Evolutionary conservation across 2,888 invertebrate genomes (phyloP).

Genomic region (Hermaeophaga mercurialis): DNA sequence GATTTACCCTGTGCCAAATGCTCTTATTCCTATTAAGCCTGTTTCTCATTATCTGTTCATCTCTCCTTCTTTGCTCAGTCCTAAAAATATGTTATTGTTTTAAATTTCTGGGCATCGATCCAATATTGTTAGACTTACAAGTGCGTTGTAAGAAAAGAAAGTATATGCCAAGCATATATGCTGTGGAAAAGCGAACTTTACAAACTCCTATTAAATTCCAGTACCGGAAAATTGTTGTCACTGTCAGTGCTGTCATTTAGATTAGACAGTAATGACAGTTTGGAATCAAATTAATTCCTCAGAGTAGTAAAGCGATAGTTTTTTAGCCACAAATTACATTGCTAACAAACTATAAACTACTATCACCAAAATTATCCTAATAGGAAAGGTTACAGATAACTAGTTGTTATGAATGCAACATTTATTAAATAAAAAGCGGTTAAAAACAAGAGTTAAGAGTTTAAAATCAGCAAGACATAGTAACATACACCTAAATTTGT

Average conservation of each 20-base stretch:
- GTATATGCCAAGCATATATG: not conserved
- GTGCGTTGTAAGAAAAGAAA: not conserved
- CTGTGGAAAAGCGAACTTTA: too few species aligned
- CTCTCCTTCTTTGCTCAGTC: conserved; percentile 63
- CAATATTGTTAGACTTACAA: not conserved
- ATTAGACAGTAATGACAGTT: not conserved
- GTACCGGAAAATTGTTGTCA: too few species aligned
- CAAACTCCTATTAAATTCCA: too few species aligned
- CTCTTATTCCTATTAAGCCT: conserved; percentile 55
- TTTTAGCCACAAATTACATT: not conserved
- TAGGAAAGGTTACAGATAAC: conserved; percentile 13
- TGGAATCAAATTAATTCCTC: not conserved
- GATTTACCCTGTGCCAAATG: conserved; percentile 52
- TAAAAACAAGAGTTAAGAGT: not conserved
- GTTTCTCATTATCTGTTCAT: conserved; percentile 62
- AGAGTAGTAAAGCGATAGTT: not conserved
- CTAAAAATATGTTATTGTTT: conserved; percentile 53
- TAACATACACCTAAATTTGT: not conserved
- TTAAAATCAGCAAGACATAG: not conserved
- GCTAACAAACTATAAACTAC: not conserved
- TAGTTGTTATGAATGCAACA: conserved; percentile 24
- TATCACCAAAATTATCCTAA: conserved; percentile 1
- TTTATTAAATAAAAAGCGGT: conserved; percentile 20
- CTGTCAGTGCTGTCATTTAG: not conserved
- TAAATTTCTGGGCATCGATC: not conserved